phyloP scores from a whole-genome alignment of 2,888 invertebrate species.

The Dexiosoma caninum region DNA sequence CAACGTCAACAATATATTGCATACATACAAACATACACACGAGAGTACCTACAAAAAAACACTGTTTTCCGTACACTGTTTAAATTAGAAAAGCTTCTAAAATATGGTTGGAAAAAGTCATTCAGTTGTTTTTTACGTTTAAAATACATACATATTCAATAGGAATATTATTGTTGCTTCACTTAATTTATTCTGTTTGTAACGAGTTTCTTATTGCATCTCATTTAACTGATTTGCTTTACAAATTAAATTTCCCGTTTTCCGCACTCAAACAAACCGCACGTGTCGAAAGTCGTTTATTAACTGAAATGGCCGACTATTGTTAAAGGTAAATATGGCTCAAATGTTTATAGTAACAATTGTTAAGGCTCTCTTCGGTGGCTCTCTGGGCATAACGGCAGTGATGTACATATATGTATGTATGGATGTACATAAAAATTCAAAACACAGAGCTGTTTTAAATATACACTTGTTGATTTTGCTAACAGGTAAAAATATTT shows the following conservation, averaged over 20 bases:
- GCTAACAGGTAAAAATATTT: not conserved
- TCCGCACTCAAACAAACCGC: conserved; percentile 41
- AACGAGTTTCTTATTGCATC: conserved; percentile 25
- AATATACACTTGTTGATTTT: conserved; percentile 28
- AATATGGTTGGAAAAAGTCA: conserved; percentile 13
- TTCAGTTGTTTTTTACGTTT: conserved; percentile 2
- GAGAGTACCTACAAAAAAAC: no score
- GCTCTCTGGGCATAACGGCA: conserved; percentile 10
- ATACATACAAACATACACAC: not conserved
- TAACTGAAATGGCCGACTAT: conserved; percentile 44
- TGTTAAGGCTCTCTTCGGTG: not conserved
- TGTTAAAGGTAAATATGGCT: conserved; percentile 47
- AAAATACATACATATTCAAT: not conserved
- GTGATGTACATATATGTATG: not conserved
- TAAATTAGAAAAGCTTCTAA: not conserved
- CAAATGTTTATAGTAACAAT: conserved; percentile 9
- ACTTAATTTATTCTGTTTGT: conserved; percentile 36
- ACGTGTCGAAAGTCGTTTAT: conserved; percentile 61
- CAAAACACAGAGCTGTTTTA: conserved; percentile 1
- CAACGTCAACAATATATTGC: not conserved
- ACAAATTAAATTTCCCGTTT: conserved; percentile 1
- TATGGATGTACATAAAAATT: conserved; percentile 4
- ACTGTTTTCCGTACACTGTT: no score
- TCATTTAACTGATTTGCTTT: conserved; percentile 6
- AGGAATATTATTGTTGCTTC: conserved; percentile 9